Percentiles rank a stretch among this genome's conserved stretches.
phyloP scores from a whole-genome alignment of 2,797 vertebrate species.

The Enteromius mattozi region DNA sequence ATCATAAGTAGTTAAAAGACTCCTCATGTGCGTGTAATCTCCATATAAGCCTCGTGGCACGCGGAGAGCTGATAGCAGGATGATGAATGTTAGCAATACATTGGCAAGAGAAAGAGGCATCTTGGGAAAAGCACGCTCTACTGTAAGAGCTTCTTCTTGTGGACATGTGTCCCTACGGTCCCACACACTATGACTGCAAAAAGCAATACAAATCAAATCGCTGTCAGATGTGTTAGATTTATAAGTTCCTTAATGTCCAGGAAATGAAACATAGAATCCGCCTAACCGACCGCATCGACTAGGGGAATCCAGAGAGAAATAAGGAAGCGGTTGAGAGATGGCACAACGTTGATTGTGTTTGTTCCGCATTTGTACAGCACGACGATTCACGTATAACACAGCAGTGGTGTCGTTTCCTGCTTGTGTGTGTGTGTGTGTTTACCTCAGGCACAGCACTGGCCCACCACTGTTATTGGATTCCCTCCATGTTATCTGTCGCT shows the following conservation, averaged over 20 bases:
- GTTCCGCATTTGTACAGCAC: conserved; percentile 40
- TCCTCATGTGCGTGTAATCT: conserved; percentile 39
- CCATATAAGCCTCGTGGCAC: conserved; percentile 22
- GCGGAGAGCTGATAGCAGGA: conserved; percentile 41
- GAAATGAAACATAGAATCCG: conserved; percentile 53
- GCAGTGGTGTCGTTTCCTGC: background rate
- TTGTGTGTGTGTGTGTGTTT: conserved; percentile 3
- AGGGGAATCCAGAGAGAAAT: conserved; percentile 48
- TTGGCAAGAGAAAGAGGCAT: conserved; percentile 48
- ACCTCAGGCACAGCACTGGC: conserved; percentile 21
- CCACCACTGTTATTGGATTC: conserved; percentile 36
- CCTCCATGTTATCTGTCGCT: conserved; percentile 35
- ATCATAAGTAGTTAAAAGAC: conserved; percentile 44
- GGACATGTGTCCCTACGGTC: conserved; percentile 36
- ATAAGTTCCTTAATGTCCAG: conserved; percentile 54
- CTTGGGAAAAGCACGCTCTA: conserved; percentile 42
- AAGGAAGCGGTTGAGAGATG: conserved; percentile 38
- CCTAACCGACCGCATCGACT: conserved; percentile 50
- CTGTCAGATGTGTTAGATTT: conserved; percentile 58
- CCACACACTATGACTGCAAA: conserved; percentile 29
- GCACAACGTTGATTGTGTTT: conserved; percentile 45
- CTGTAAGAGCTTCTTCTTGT: conserved; percentile 49
- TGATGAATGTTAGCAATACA: conserved; percentile 58
- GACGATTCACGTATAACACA: background rate
- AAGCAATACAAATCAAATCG: conserved; percentile 60